A percentile compares a stretch with the other conserved stretches of the same genome.
phyloP scores from a whole-genome alignment of 1,140 invertebrate genomes.

The Battus philenor region DNA sequence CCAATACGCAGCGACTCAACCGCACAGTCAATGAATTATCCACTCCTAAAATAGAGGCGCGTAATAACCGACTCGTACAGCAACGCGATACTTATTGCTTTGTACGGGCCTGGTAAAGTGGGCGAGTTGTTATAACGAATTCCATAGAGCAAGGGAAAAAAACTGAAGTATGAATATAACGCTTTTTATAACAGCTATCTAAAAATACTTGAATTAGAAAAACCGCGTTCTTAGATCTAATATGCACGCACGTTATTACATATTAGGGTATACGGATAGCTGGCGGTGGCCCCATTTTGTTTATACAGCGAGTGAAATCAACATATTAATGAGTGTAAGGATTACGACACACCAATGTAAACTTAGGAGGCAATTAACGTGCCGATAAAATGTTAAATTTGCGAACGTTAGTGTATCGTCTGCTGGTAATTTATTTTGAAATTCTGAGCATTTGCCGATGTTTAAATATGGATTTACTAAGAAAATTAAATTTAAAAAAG shows the following conservation, averaged over 20 bases:
- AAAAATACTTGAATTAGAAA: slow-evolving; percentile 5
- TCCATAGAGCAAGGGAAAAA: neutral
- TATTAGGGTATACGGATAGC: slow-evolving; percentile 3
- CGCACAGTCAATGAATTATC: slow-evolving; percentile 6
- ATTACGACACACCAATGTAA: slow-evolving; percentile 15
- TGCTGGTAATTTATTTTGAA: neutral
- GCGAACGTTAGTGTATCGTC: slow-evolving; percentile 7
- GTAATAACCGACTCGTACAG: neutral
- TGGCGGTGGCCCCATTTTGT: slow-evolving; percentile 26
- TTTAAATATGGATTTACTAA: too few relatives aligned
- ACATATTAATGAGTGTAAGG: slow-evolving; percentile 31
- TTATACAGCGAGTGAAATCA: slow-evolving; percentile 24
- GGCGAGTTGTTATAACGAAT: neutral
- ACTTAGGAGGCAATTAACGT: slow-evolving; percentile 22
- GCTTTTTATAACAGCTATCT: slow-evolving; percentile 1
- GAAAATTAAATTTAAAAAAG: too few relatives aligned
- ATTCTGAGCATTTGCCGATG: too few relatives aligned
- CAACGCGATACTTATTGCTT: slow-evolving; percentile 1
- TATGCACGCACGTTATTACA: neutral
- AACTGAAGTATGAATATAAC: slow-evolving; percentile 5
- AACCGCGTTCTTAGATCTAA: slow-evolving; percentile 4
- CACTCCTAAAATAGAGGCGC: slow-evolving; percentile 5
- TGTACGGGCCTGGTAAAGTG: slow-evolving; percentile 3
- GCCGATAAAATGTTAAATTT: slow-evolving; percentile 24
- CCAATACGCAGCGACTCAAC: neutral